Evolutionary conservation across 2,888 invertebrate species (phyloP).

Genomic region (Thecophora atra): DNA sequence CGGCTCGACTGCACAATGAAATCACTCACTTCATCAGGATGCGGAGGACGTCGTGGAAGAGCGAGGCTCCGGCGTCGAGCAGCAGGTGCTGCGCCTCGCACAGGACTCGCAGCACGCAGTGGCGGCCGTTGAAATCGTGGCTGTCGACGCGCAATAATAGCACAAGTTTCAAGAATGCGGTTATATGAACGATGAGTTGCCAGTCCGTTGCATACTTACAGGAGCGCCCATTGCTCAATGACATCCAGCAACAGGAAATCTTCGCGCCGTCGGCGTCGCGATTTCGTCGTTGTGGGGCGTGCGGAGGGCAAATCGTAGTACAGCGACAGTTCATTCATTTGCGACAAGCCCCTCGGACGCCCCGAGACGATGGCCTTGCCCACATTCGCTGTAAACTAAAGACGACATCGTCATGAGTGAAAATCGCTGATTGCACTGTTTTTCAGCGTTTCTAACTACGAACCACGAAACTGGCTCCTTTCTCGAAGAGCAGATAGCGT

Average conservation of each 20-base stretch:
- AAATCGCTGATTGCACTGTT: not conserved
- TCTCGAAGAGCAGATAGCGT: constrained; percentile 59
- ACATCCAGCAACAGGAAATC: constrained; percentile 46
- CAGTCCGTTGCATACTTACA: constrained; percentile 42
- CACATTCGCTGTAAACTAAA: constrained; percentile 51
- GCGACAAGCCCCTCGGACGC: constrained; percentile 54
- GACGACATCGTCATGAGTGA: not conserved
- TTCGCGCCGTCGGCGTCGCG: constrained; percentile 32
- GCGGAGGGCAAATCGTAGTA: constrained; percentile 56
- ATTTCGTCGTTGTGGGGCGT: constrained; percentile 20
- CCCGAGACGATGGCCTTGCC: constrained; percentile 54
- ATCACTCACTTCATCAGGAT: constrained; percentile 71
- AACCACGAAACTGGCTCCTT: constrained; percentile 55
- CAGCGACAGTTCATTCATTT: constrained; percentile 53
- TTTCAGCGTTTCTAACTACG: constrained; percentile 32
- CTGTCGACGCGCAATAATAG: constrained; percentile 42
- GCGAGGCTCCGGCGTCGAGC: constrained; percentile 71
- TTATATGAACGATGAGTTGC: constrained; percentile 6
- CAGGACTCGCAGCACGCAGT: constrained; percentile 74
- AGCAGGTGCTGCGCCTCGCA: constrained; percentile 73
- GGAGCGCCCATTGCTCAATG: constrained; percentile 45
- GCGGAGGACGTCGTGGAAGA: constrained; percentile 74
- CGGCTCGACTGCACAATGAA: not conserved
- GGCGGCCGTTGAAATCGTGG: constrained; percentile 53
- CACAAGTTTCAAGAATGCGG: constrained; percentile 36